Evolutionary conservation across 2,888 invertebrate genomes (phyloP).

Genomic region (Vannuccia rotundouncinata): DNA sequence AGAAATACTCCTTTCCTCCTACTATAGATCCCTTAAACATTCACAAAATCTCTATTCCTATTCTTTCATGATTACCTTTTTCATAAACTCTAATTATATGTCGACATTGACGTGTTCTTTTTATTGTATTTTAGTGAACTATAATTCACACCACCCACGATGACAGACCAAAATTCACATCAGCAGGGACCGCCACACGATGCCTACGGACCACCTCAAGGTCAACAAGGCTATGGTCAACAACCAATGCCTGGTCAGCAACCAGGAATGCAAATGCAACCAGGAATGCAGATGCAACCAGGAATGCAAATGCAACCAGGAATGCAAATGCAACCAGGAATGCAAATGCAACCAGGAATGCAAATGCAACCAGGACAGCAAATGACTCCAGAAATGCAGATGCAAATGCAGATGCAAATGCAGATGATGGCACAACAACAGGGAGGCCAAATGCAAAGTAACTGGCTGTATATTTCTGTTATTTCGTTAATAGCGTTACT

Average conservation of each 20-base stretch:
- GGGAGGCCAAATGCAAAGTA: constrained; percentile 2
- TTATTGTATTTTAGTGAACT: too few relatives aligned
- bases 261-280: not conserved
- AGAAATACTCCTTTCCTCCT: too few relatives aligned
- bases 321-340: not conserved
- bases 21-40: too few relatives aligned
- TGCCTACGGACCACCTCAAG: constrained; percentile 2
- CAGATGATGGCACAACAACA: constrained; percentile 8
- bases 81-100: too few relatives aligned
- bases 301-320: constrained; percentile 20
- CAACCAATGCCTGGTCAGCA: not conserved
- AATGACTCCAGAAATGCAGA: constrained; percentile 14
- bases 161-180: too few relatives aligned
- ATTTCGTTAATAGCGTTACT: too few relatives aligned
- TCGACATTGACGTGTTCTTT: too few relatives aligned
- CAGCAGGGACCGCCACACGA: too few relatives aligned
- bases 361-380: not conserved
- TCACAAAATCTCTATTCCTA: too few relatives aligned
- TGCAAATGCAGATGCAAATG: constrained; percentile 23
- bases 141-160: too few relatives aligned
- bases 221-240: not conserved
- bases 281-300: constrained; percentile 9
- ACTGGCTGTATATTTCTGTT: too few relatives aligned
- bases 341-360: not conserved
- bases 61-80: too few relatives aligned